Conservation (phyloP, 2,888 invertebrate species). For the Pseudococcus viburni region DNA sequence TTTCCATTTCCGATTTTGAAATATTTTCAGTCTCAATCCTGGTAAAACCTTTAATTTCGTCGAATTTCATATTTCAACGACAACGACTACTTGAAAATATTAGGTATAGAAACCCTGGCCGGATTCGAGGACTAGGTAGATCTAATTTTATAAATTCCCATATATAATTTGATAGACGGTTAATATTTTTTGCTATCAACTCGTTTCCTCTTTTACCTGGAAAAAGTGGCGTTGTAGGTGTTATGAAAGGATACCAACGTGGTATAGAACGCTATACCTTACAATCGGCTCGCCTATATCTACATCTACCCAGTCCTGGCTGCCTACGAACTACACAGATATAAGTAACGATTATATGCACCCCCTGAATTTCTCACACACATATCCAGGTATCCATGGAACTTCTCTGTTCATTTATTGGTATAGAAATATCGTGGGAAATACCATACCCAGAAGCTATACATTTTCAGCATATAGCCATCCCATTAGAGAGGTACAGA, state of each 20-base stretch:
- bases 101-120: neutral
- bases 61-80: neutral
- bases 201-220: conserved; percentile 56
- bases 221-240: conserved; percentile 36
- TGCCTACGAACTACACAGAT: neutral
- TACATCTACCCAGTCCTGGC: neutral
- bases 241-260: conserved; percentile 40
- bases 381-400: neutral
- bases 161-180: conserved; percentile 40
- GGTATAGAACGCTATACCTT: neutral
- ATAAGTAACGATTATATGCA: conserved; percentile 2
- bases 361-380: conserved; percentile 51
- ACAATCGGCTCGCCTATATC: neutral
- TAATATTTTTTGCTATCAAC: conserved; percentile 29
- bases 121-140: neutral
- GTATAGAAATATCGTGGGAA: neutral
- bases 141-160: conserved; percentile 9
- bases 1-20: too few species aligned
- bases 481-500: neutral
- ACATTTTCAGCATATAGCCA: neutral
- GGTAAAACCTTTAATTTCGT: neutral
- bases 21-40: neutral
- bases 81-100: too few species aligned
- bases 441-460: neutral
- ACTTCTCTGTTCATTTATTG: neutral